phyloP scores from a whole-genome alignment of 2,888 invertebrate genomes.

The Orchesellides sinensis region DNA sequence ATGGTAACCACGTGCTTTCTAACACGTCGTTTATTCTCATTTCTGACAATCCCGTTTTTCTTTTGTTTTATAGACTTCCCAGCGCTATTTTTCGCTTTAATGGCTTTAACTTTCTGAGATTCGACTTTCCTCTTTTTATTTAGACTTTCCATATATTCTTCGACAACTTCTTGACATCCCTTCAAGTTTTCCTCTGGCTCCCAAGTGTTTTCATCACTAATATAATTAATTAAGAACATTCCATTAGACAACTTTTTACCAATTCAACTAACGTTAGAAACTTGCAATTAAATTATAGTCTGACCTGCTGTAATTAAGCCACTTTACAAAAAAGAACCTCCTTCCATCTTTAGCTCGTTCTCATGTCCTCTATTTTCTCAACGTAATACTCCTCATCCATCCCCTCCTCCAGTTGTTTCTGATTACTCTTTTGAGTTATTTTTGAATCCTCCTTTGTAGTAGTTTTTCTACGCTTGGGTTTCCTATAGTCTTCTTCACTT shows the following conservation, averaged over 20 bases:
- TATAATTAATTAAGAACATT: neutral
- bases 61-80: too few species aligned
- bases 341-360: constrained; percentile 15
- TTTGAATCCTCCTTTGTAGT: neutral
- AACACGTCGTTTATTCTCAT: neutral
- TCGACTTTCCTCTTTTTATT: neutral
- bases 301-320: constrained; percentile 58
- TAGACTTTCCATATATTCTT: constrained; percentile 31
- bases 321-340: constrained; percentile 45
- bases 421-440: too few species aligned
- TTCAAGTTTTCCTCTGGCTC: constrained; percentile 60
- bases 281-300: too few species aligned
- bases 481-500: neutral
- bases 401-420: neutral
- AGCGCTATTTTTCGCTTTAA: neutral
- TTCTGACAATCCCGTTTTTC: neutral
- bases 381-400: constrained; percentile 46
- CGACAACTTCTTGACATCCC: constrained; percentile 31
- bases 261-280: constrained; percentile 4
- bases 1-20: too few species aligned
- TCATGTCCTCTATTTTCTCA: constrained; percentile 43
- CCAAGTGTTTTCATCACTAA: constrained; percentile 56
- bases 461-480: neutral
- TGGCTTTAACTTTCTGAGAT: neutral
- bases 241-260: neutral